phyloP scores from a whole-genome alignment of 2,797 vertebrate species.

The Megalops cyprinoides region DNA sequence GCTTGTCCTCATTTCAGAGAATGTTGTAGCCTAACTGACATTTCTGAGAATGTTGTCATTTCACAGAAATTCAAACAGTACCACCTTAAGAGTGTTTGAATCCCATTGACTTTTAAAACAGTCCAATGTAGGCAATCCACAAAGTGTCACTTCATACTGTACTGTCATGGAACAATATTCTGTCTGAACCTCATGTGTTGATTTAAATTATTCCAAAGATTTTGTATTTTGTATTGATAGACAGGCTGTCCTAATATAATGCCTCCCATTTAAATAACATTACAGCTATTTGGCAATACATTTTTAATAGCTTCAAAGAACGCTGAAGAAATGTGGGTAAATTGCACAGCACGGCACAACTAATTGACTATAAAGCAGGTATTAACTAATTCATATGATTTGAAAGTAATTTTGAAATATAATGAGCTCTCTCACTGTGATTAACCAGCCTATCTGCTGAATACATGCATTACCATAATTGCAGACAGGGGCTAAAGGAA shows the following conservation, averaged over 20 bases:
- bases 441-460: not conserved
- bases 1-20: too few relatives aligned
- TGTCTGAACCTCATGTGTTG: not conserved
- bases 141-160: not conserved
- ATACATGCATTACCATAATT: constrained; percentile 2
- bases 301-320: constrained; percentile 3
- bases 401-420: constrained; percentile 7
- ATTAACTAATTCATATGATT: constrained; percentile 15
- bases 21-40: too few relatives aligned
- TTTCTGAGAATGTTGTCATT: too few relatives aligned
- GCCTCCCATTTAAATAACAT: not conserved
- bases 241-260: not conserved
- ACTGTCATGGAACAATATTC: not conserved
- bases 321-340: not conserved
- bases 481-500: not conserved
- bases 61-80: too few relatives aligned
- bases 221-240: not conserved
- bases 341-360: not conserved
- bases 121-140: too few relatives aligned
- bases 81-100: too few relatives aligned
- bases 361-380: constrained; percentile 5
- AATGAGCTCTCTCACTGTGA: constrained; percentile 1
- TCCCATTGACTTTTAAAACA: too few relatives aligned
- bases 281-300: not conserved
- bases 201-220: not conserved